Evolutionary conservation across 2,888 invertebrate species (phyloP).

Genomic region (Agrypnus murinus): DNA sequence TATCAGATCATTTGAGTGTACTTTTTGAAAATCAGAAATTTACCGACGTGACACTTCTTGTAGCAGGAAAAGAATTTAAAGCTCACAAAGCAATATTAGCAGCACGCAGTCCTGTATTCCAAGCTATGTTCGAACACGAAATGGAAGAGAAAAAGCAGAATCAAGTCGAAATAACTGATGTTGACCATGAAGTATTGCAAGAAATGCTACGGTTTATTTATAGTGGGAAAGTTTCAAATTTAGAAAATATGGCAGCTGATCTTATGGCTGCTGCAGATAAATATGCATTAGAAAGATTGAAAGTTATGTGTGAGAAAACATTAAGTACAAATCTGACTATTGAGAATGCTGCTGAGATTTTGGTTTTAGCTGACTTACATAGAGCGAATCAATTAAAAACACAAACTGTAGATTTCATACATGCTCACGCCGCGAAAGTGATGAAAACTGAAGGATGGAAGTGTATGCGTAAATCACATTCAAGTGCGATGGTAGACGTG

Average conservation of each 20-base stretch:
- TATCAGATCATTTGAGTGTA: conserved; percentile 95
- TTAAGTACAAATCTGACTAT: conserved; percentile 95
- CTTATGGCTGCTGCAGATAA: too few relatives aligned
- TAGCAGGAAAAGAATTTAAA: conserved; percentile 91
- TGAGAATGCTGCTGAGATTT: conserved; percentile 97
- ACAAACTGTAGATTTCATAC: conserved; percentile 99
- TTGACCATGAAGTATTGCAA: conserved; percentile 97
- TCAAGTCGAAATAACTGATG: conserved; percentile 96
- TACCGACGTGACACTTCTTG: conserved; percentile 97
- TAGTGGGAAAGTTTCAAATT: conserved; percentile 95
- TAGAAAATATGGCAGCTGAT: conserved; percentile 99
- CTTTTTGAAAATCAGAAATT: conserved; percentile 98
- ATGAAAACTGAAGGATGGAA: conserved; percentile 99
- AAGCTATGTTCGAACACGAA: too few relatives aligned
- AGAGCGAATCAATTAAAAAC: conserved; percentile 99
- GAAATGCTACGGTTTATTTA: conserved; percentile 99
- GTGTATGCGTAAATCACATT: conserved; percentile 97
- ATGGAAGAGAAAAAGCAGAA: too few relatives aligned
- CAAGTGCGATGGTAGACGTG: conserved; percentile 98
- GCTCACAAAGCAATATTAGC: conserved; percentile 99
- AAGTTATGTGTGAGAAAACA: conserved; percentile 99
- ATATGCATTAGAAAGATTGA: too few relatives aligned
- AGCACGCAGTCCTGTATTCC: conserved; percentile 99
- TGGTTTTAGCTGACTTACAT: conserved; percentile 97
- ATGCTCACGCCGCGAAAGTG: conserved; percentile 98